Evolutionary conservation across 2,888 invertebrate species (phyloP), one percentile per base, ranked within the genome.

Genomic region (Tineola bisselliella): DNA sequence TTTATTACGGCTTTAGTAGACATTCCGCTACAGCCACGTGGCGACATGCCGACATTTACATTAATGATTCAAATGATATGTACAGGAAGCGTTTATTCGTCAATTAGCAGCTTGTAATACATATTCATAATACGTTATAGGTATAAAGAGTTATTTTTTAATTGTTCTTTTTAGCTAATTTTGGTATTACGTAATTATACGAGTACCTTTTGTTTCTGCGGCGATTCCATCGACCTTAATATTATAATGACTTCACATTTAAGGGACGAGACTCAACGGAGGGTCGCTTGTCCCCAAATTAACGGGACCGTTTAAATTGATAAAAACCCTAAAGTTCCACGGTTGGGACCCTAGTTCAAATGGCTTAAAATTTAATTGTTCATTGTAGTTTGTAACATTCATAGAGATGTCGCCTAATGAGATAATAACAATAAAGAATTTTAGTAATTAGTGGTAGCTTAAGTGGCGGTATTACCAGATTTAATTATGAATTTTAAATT

Each of bases 251-350:
- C 60, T 19, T 48, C 6, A 30, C 60, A 60, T 60, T 59, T 30
- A 58, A 58, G 58, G 58, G 58, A 13, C 15, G 56, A 11, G 10
- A 17, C 18, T 48, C 48, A 6, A 11, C 30, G 44, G 25, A 59
- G 43, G 44, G 59, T 33, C 31, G 43, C 25, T 19, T 48, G 30
- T 60, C 48, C 60, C 48, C 31, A 48, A 60, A 60, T 60, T 60
- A 60, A 60, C 60, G 60, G 12, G 43, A 19, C 48, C 44, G 13
- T 48, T 60, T 60, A 48, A 60, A 60, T 44, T 60, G 60, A 60
- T 60, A 60, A 60, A 60, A 60, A 44, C 59, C 59, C 60, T 60
- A 44, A 60, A 48, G 15, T 58, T 58, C 15, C 33, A n/a, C 58
- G 11, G 58, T 58, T 33, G 48, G 10, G 17, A 48, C 15, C 48